Percentiles rank a stretch among this genome's conserved stretches.
Conservation (phyloP, 2,888 invertebrate species). For the Acrobasis repandana region DNA sequence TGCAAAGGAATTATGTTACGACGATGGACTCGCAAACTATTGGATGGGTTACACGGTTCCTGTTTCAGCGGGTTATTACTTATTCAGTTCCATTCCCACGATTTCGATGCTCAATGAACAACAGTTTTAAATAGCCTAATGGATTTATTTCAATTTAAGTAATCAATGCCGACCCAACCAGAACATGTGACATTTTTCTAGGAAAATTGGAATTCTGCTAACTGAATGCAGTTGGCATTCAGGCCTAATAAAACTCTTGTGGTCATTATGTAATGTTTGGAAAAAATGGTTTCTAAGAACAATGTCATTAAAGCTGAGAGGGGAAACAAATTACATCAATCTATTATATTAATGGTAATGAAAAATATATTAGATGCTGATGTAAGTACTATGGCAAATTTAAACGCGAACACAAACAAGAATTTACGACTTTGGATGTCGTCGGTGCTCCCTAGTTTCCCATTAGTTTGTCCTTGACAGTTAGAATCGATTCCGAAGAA, state of each 20-base stretch:
- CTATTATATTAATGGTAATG: not conserved
- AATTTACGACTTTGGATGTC: not conserved
- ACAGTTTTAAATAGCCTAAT: too few relatives aligned
- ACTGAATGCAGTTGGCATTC: too few relatives aligned
- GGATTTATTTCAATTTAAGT: too few relatives aligned
- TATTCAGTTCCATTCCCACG: not conserved
- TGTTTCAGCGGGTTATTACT: not conserved
- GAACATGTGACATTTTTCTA: too few relatives aligned
- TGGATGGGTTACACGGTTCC: not conserved
- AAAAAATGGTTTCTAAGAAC: not conserved
- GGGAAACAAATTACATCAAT: not conserved
- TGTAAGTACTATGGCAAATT: not conserved
- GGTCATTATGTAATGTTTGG: too few relatives aligned
- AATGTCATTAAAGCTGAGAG: not conserved
- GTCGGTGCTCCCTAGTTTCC: slow-evolving; percentile 15
- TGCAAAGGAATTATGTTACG: not conserved
- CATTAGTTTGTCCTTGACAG: slow-evolving; percentile 39
- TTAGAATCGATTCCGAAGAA: slow-evolving; percentile 41
- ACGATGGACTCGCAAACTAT: not conserved
- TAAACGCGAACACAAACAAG: slow-evolving; percentile 5
- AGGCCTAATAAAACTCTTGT: too few relatives aligned
- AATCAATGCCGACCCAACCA: too few relatives aligned
- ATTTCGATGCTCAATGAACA: not conserved
- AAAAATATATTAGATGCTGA: not conserved
- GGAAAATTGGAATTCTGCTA: too few relatives aligned